Percentiles rank a stretch among this genome's conserved stretches.
Conservation (phyloP, 2,797 vertebrate species). For the Pseudotriccus pelzelni region DNA sequence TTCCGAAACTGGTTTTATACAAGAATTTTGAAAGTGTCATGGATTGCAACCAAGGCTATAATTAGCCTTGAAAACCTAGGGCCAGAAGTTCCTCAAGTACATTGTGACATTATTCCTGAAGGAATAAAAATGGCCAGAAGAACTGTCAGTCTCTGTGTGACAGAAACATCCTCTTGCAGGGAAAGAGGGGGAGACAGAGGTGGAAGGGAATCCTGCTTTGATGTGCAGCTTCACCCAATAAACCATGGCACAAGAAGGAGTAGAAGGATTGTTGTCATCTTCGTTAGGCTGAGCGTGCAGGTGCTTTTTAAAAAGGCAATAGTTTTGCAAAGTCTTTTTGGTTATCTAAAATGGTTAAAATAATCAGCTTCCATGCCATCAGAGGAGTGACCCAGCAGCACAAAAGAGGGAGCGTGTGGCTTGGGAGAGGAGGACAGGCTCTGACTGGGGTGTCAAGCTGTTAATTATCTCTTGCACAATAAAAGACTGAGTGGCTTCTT, state of each 20-base stretch:
- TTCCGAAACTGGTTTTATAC: background rate
- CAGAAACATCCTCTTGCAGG: background rate
- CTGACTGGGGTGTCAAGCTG: background rate
- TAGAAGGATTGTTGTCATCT: background rate
- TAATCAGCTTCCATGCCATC: background rate
- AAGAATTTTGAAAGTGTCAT: background rate
- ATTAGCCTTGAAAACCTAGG: constrained; percentile 7
- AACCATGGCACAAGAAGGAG: background rate
- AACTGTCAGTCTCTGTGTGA: background rate
- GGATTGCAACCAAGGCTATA: background rate
- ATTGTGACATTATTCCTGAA: background rate
- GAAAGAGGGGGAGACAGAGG: background rate
- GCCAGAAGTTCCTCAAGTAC: constrained; percentile 15
- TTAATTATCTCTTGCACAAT: background rate
- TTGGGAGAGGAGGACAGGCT: background rate
- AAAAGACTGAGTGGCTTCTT: background rate
- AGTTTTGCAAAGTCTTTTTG: background rate
- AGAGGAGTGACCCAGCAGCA: background rate
- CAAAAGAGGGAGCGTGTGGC: background rate
- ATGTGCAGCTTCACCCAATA: background rate
- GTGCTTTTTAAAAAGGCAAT: background rate
- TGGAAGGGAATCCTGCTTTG: background rate
- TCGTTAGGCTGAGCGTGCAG: rapidly evolving
- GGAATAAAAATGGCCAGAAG: background rate
- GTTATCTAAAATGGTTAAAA: background rate